Evolutionary conservation across 2,888 invertebrate genomes (phyloP).

Genomic region (Heliconius cydno): DNA sequence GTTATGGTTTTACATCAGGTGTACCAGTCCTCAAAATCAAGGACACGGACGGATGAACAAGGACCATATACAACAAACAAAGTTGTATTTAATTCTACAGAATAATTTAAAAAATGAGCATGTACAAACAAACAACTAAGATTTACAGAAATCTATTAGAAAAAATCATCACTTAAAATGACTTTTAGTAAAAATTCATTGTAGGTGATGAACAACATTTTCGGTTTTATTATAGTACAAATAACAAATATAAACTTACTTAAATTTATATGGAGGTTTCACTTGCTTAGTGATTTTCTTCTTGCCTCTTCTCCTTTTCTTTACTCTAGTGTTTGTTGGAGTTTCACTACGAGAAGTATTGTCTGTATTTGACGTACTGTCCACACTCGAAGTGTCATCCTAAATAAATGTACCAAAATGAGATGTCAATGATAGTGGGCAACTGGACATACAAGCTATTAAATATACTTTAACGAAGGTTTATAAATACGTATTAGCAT

Average conservation of each 20-base stretch:
- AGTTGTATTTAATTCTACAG: no score
- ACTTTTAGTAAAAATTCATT: neutral
- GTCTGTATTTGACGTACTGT: conserved; percentile 91
- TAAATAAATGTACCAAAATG: conserved; percentile 48
- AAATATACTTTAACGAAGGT: neutral
- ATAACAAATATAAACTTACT: conserved; percentile 75
- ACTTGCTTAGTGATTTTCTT: conserved; percentile 84
- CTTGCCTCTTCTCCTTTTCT: conserved; percentile 82
- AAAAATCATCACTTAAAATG: no score
- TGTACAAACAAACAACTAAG: no score
- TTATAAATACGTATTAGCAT: neutral
- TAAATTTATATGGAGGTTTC: conserved; percentile 90
- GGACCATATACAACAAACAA: no score
- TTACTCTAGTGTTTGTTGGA: conserved; percentile 87
- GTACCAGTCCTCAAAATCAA: no score
- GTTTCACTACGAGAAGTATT: conserved; percentile 92
- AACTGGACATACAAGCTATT: neutral
- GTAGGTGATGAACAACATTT: no score
- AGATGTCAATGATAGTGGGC: neutral
- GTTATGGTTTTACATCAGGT: no score
- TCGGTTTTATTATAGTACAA: neutral
- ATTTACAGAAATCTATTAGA: neutral
- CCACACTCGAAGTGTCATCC: conserved; percentile 91
- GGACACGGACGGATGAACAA: no score
- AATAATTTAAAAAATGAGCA: no score